phyloP scores from a whole-genome alignment of 2,888 invertebrate genomes.

The Aporophyla lueneburgensis region DNA sequence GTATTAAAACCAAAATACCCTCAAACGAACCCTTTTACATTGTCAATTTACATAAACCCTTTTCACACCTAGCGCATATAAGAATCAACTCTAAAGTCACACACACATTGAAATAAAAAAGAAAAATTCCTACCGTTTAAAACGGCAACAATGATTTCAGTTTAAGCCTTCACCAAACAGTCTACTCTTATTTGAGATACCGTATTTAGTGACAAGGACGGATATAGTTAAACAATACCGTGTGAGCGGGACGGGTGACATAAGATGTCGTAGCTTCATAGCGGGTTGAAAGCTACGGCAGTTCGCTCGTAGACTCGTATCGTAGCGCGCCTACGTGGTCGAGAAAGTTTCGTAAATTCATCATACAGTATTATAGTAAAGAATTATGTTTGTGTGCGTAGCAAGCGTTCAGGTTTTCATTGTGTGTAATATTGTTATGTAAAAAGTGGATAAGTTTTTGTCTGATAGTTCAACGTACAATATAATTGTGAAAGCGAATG shows the following conservation, averaged over 20 bases:
- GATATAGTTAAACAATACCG: constrained; percentile 61
- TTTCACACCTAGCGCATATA: constrained; percentile 58
- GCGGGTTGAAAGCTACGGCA: constrained; percentile 78
- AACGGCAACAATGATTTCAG: constrained; percentile 85
- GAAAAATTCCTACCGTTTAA: constrained; percentile 74
- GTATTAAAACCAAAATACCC: constrained; percentile 59
- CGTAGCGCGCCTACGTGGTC: constrained; percentile 83
- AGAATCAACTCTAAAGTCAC: constrained; percentile 60
- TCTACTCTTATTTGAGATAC: constrained; percentile 79
- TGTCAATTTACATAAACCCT: constrained; percentile 66
- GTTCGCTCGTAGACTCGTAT: constrained; percentile 79
- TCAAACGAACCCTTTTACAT: constrained; percentile 58
- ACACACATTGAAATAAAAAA: constrained; percentile 51
- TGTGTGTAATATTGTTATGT: constrained; percentile 82
- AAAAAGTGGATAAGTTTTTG: constrained; percentile 89
- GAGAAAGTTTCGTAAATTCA: constrained; percentile 60
- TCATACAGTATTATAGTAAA: constrained; percentile 60
- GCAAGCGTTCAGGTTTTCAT: constrained; percentile 70
- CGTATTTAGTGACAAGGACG: constrained; percentile 76
- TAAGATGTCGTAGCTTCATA: constrained; percentile 74
- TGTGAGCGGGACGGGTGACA: constrained; percentile 61
- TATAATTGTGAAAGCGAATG: constrained; percentile 89
- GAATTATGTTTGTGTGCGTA: constrained; percentile 75
- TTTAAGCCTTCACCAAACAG: constrained; percentile 84
- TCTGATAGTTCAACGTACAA: constrained; percentile 87